Base-by-base conservation (phyloP, 2,888 invertebrate genomes). In the Crepidodera aurea region DNA sequence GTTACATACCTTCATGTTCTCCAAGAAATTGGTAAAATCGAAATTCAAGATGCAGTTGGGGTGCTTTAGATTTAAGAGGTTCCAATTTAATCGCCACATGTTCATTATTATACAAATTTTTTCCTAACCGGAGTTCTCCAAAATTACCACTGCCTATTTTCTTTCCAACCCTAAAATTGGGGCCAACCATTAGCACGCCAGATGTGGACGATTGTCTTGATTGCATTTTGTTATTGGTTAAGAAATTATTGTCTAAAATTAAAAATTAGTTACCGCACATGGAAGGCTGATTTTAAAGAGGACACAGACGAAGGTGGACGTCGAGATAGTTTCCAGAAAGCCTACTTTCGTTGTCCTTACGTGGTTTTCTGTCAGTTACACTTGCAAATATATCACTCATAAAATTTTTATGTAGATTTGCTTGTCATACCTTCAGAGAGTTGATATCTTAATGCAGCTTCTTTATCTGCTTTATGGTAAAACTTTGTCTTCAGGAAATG, bases 61-160 rank as follows among this genome's bases (percentile, higher is more conserved):
- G 98, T 79, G 98, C 98, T 88, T 98, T 96, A 77, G 98, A 96
- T 86, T 98, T 99, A 93, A 99, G 96, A 76, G 97, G 96, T 89
- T 99, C 99, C 93, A 99, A 90, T 88, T 99, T 99, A 83, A 99
- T 98, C 83, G 99, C 99, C 83, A 99, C 98, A 87, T 99, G 98
- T 87, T 99, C 98, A 88, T 97, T 98, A 88, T 97, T 99, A 89
- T 98, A 98, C 80, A 99, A 89, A 86, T 99, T 99, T 88, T 98
- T 99, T 91, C 97, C 98, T 83, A 99, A 89, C 82, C 99, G 89
- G 75, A 99, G 88, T 86, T 99, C 99, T 73, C 99, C 99, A 82
- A 99, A 99, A 86, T 99, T 99, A 78, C 99, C 99, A 87, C 96
- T 97, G 82, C 99, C 99, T 81, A 99, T 99, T 86, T 99, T 99